Evolutionary conservation across 2,797 vertebrate species (phyloP).

Genomic region (Melanogrammus aeglefinus): DNA sequence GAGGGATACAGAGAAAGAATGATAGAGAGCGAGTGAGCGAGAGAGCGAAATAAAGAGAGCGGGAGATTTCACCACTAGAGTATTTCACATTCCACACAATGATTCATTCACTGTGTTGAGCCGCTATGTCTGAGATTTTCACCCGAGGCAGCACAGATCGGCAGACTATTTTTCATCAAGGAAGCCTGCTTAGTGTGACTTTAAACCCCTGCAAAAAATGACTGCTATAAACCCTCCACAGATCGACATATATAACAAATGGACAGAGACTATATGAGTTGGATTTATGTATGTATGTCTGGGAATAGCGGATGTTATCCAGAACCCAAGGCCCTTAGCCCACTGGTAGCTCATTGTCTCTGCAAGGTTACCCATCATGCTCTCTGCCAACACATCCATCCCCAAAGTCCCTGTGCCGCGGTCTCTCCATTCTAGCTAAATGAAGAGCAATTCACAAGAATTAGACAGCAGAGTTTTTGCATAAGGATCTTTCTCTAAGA

Average conservation of each 20-base stretch:
- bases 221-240: slow-evolving; percentile 62
- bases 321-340: neutral
- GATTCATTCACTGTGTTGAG: slow-evolving; percentile 59
- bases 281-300: neutral
- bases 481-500: neutral
- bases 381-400: too few relatives aligned
- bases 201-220: slow-evolving; percentile 57
- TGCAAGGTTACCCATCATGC: too few relatives aligned
- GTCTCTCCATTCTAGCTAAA: too few relatives aligned
- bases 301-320: neutral
- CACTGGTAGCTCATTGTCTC: too few relatives aligned
- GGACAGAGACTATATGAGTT: neutral
- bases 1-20: neutral
- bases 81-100: slow-evolving; percentile 61
- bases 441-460: neutral
- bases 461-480: neutral
- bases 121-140: slow-evolving; percentile 49
- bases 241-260: slow-evolving; percentile 43
- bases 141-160: slow-evolving; percentile 57
- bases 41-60: slow-evolving; percentile 14
- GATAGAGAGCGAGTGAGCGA: neutral
- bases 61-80: slow-evolving; percentile 42
- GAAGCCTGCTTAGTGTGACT: slow-evolving; percentile 46
- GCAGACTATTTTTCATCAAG: slow-evolving; percentile 65
- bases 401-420: neutral